Conservation (phyloP, 2,888 invertebrate genomes). For the Drosophila anomelani region DNA sequence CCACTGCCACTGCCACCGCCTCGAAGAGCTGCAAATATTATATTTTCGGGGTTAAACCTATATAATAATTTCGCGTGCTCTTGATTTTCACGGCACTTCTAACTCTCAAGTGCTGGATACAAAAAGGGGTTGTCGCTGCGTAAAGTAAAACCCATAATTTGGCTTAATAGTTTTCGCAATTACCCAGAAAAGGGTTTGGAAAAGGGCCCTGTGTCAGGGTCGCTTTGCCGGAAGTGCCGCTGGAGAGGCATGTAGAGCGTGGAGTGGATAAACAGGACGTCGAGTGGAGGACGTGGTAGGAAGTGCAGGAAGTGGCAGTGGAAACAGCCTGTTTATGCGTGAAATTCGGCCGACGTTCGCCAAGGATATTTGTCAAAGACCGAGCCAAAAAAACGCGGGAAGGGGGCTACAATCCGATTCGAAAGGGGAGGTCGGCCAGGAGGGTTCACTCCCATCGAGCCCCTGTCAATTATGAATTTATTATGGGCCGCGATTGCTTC, state of each 20-base stretch:
- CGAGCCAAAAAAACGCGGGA: conserved; percentile 1
- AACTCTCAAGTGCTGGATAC: conserved; percentile 64
- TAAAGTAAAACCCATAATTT: conserved; percentile 83
- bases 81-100: conserved; percentile 78
- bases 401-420: not conserved
- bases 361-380: conserved; percentile 62
- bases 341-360: conserved; percentile 54
- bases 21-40: conserved; percentile 56
- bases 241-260: conserved; percentile 23
- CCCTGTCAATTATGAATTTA: conserved; percentile 74
- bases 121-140: conserved; percentile 53
- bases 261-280: conserved; percentile 18
- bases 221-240: conserved; percentile 34
- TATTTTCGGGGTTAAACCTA: conserved; percentile 63
- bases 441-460: conserved; percentile 9
- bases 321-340: conserved; percentile 74
- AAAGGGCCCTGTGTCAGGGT: conserved; percentile 22
- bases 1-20: conserved; percentile 13
- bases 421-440: not conserved
- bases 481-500: conserved; percentile 64
- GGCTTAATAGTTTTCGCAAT: conserved; percentile 82
- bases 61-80: conserved; percentile 77
- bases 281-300: conserved; percentile 39
- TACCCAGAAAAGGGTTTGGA: conserved; percentile 67
- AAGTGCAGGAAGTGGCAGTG: conserved; percentile 50